Evolutionary conservation across 1,140 invertebrate genomes (phyloP), one percentile per base, ranked within the genome.

Genomic region (Drosophila baimaii): DNA sequence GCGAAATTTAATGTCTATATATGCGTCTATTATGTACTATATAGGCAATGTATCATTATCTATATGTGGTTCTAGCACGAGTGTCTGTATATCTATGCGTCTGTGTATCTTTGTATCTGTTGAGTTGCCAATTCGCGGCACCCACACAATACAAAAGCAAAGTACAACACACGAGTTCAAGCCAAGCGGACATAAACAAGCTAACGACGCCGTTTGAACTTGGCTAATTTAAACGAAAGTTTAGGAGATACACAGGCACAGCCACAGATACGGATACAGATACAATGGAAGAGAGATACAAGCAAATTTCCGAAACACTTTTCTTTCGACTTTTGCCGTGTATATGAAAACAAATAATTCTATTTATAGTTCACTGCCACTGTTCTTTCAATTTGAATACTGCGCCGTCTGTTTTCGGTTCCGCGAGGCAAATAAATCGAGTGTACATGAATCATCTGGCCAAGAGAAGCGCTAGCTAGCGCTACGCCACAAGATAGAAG

Each of bases 351-450:
- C 85, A 84, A 88, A 84, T 78, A 84, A 90, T 80, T 83, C 84
- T 91, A 91, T 83, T 79, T 77, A 66, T 91, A 91, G 89, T 83
- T 89, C 90, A 91, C 89, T 90, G 89, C 81, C 84, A 91, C 81
- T 83, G 84, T 81, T 84, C 69, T 71, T 71, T 71, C 83, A 83
- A 88, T 86, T 85, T 81, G 64, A 81, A 85, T 79, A 76, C 76
- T 68, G 74, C 64, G 74, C 57, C 54, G 51, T 63, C 59, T 65
- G 54, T 70, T 54, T 54, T 74, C 41, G 64, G 77, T 65, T 61
- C 65, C 65, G 55, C 74, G 70, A 44, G 51, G 64, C 51, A 71
- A 63, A 65, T 71, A 66, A 46, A 70, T 71, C 52, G 58, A 80
- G 58, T 51, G 49, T 65, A 80, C 66, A 88, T 86, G 83, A 86